Percentiles rank a stretch among this genome's conserved stretches.
phyloP scores from a whole-genome alignment of 2,797 vertebrate species.

The Pseudochirops corinnae region DNA sequence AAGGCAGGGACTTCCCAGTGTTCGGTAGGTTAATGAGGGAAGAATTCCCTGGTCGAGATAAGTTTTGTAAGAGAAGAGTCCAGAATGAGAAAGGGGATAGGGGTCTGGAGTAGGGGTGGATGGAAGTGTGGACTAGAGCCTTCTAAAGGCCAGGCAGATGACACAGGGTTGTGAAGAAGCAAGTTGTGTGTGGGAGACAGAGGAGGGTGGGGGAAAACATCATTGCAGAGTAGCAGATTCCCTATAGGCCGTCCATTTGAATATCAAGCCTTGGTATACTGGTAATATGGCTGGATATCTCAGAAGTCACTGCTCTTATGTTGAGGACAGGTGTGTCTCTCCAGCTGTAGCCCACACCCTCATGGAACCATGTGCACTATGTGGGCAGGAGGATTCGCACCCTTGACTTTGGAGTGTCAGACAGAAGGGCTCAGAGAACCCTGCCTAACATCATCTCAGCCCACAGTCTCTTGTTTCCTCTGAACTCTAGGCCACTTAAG shows the following conservation, averaged over 20 bases:
- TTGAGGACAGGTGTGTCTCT: background rate
- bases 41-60: background rate
- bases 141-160: background rate
- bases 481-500: background rate
- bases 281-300: background rate
- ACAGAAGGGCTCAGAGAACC: background rate
- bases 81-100: background rate
- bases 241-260: background rate
- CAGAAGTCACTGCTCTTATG: background rate
- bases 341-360: background rate
- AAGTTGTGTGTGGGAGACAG: background rate
- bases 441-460: background rate
- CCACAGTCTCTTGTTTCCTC: background rate
- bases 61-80: background rate
- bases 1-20: background rate
- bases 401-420: background rate
- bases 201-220: background rate
- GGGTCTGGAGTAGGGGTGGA: background rate
- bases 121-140: background rate
- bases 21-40: background rate
- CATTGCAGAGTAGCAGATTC: background rate
- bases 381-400: background rate
- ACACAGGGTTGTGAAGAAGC: background rate
- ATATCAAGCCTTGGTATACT: background rate
- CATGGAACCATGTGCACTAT: background rate